A percentile compares a stretch with the other conserved stretches of the same genome.
phyloP scores from a whole-genome alignment of 1,140 invertebrate species.

The Drosophila parvula region DNA sequence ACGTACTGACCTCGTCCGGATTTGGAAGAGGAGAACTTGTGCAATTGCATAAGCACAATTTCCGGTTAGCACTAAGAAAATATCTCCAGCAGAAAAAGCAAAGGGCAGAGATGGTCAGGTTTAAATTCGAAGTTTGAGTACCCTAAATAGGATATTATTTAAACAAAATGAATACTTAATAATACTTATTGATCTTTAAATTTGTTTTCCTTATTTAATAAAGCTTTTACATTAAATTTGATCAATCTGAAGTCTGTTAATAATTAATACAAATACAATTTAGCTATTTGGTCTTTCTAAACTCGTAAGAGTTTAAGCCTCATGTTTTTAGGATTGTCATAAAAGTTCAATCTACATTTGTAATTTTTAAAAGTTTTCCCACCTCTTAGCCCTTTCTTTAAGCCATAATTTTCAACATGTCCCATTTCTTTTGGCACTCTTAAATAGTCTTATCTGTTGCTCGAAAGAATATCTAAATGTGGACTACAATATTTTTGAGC shows the following conservation, averaged over 20 bases:
- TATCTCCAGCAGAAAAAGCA: conserved; percentile 33
- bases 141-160: neutral
- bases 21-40: conserved; percentile 38
- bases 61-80: conserved; percentile 64
- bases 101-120: neutral
- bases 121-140: conserved; percentile 9
- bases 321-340: too few species aligned
- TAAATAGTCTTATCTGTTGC: conserved; percentile 6
- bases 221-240: neutral
- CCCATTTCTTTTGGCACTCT: neutral
- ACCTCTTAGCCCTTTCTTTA: too few species aligned
- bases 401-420: neutral
- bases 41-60: conserved; percentile 76
- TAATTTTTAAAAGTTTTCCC: neutral
- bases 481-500: conserved; percentile 28
- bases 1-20: conserved; percentile 46
- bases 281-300: too few species aligned
- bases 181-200: neutral
- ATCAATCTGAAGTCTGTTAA: neutral
- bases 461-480: conserved; percentile 16
- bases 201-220: neutral
- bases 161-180: too few species aligned
- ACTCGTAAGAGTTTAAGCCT: too few species aligned
- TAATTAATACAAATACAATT: neutral
- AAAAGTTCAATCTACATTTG: neutral